A percentile compares a stretch with the other conserved stretches of the same genome.
Evolutionary conservation across 2,888 invertebrate species (phyloP).

Genomic region (Entomobrya multifasciata): DNA sequence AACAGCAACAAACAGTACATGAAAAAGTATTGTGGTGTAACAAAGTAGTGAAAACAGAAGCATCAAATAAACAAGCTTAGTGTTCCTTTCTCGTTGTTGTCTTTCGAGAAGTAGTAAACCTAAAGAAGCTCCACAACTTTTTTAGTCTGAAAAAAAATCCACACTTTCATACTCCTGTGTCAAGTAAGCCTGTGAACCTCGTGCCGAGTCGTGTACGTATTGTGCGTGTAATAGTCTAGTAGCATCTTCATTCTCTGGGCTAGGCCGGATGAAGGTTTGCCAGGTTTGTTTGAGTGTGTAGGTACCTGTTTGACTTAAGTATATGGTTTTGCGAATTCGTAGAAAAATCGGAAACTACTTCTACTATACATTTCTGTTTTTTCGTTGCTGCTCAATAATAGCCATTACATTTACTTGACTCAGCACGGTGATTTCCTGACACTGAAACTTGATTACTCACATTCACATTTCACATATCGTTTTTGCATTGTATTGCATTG

Average conservation of each 20-base stretch:
- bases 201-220: background rate
- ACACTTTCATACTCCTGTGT: constrained; percentile 5
- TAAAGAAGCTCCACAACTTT: constrained; percentile 14
- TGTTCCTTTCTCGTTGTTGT: background rate
- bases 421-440: constrained; percentile 31
- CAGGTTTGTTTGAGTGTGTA: no score
- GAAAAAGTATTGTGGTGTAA: background rate
- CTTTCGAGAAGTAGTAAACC: background rate
- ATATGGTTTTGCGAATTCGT: background rate
- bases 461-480: background rate
- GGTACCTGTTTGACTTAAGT: background rate
- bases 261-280: no score
- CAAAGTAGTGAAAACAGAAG: background rate
- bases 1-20: background rate
- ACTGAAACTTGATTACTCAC: constrained; percentile 39
- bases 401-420: background rate
- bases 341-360: background rate
- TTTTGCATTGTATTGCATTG: background rate
- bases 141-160: background rate
- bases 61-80: background rate
- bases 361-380: background rate
- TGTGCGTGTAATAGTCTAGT: no score
- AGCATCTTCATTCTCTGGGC: background rate
- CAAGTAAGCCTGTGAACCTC: background rate
- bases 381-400: background rate